A percentile compares a stretch with the other conserved stretches of the same genome.
phyloP scores from a whole-genome alignment of 2,888 invertebrate genomes.

The Perizoma affinitatum region DNA sequence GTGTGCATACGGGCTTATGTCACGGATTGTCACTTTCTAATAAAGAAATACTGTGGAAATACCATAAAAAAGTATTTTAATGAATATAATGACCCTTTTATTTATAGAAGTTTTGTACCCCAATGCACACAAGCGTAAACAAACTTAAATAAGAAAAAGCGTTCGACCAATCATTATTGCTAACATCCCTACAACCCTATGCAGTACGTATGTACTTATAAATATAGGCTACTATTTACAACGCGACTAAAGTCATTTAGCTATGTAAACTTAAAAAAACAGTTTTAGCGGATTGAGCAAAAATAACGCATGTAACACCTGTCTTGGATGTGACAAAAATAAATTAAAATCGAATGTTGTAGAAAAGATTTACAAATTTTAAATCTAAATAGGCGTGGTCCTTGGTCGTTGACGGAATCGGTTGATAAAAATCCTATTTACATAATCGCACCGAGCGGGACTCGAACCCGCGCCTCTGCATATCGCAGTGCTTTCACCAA shows the following conservation, averaged over 20 bases:
- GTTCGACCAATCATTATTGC: slow-evolving; percentile 78
- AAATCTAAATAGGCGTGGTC: slow-evolving; percentile 24
- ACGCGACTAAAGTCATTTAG: slow-evolving; percentile 73
- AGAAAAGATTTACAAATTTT: slow-evolving; percentile 22
- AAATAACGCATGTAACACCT: slow-evolving; percentile 19
- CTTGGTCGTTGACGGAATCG: slow-evolving; percentile 3
- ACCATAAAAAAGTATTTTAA: no score
- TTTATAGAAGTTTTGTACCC: slow-evolving; percentile 13
- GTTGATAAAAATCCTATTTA: slow-evolving; percentile 2
- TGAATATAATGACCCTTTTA: background rate
- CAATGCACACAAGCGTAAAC: slow-evolving; percentile 36
- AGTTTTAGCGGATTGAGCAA: slow-evolving; percentile 42
- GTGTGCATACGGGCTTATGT: slow-evolving; percentile 23
- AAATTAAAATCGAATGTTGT: slow-evolving; percentile 20
- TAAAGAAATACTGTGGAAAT: no score
- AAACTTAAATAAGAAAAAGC: slow-evolving; percentile 52
- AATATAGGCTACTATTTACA: slow-evolving; percentile 81
- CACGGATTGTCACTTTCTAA: no score
- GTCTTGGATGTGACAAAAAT: slow-evolving; percentile 22
- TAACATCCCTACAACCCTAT: slow-evolving; percentile 76
- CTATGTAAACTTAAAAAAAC: slow-evolving; percentile 46
- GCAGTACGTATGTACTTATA: slow-evolving; percentile 63
- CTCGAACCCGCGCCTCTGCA: slow-evolving; percentile 19
- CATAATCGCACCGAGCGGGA: slow-evolving; percentile 18
- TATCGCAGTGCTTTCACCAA: slow-evolving; percentile 19